Base-by-base conservation (phyloP, 2,888 invertebrate species). In the Ectropis crepuscularia region DNA sequence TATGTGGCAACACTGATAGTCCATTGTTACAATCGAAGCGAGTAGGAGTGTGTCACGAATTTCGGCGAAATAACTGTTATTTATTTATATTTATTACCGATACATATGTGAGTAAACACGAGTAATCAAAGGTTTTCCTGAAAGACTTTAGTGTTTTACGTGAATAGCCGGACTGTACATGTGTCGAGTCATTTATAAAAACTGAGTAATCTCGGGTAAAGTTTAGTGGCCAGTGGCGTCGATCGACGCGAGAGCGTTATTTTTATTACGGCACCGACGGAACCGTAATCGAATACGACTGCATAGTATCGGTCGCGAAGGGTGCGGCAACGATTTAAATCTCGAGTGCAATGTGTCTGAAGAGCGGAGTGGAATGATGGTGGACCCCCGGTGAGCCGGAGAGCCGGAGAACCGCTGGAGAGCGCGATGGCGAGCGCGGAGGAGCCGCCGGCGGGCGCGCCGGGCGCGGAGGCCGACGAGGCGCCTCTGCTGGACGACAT, bases 391-490 rank as follows among this genome's bases (percentile, higher is more conserved):
- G 61, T 61, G 55, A 61, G 16, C 16, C 16, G 16, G 16, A 2
- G 16, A 28, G 16, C 6, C 41, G 37, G 2, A 47, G 28, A 5
- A 41, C 16, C 12, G 38, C 10, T 39, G 11, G 43, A 5, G 11
- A 83, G 77, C 64, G 80, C 82, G n/a, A 57, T 63, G 63, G 59
- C 47, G 48, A 77, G 98, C 28, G 95, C 96, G 11, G 53, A 53
- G 53, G 38, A 38, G 72, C 98, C 99, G 87, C 98, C 99, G 7
- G 98, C 98, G 97, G 94, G 10, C 61, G 79, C 83, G 45, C 76
- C 98, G 11, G 94, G 96, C 72, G 98, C 99, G 87, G 98, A 99
- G 8, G 98, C 97, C 97, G 94, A 57, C 96, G 98, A 88, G 96
- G 97, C 60, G 95, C 96, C 65, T 98, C 87, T 86, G 81, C 95